Evolutionary conservation across 2,888 invertebrate genomes (phyloP).

Genomic region (Dione vanillae): DNA sequence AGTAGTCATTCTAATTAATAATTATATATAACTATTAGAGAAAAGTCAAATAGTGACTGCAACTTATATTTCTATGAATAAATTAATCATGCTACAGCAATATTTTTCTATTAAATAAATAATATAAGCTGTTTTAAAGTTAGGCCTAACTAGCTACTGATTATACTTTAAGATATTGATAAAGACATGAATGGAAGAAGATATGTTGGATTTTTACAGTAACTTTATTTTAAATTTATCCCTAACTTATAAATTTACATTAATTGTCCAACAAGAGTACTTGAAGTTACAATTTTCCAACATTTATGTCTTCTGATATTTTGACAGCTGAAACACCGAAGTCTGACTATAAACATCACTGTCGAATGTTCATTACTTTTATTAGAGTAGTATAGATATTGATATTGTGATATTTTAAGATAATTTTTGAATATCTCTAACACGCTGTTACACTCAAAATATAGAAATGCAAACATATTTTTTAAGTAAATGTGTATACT

Average conservation of each 20-base stretch:
- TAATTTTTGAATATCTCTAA: conserved; percentile 59
- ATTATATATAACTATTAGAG: conserved; percentile 21
- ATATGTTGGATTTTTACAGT: no score
- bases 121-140: conserved; percentile 31
- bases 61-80: conserved; percentile 31
- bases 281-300: no score
- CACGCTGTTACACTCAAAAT: conserved; percentile 28
- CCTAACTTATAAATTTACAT: no score
- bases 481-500: conserved; percentile 10
- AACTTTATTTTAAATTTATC: no score
- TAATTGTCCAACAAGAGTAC: no score
- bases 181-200: not conserved
- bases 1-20: conserved; percentile 1
- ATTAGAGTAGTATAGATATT: conserved; percentile 69
- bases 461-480: not conserved
- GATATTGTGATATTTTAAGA: conserved; percentile 82
- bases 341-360: conserved; percentile 49
- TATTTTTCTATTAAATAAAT: conserved; percentile 38
- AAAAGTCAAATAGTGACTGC: conserved; percentile 23
- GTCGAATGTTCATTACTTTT: conserved; percentile 48
- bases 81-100: conserved; percentile 29
- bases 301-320: not conserved
- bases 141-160: conserved; percentile 31
- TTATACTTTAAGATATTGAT: conserved; percentile 22
- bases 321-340: conserved; percentile 42